phyloP scores from a whole-genome alignment of 2,888 invertebrate species.

The Eubasilissa splendida region DNA sequence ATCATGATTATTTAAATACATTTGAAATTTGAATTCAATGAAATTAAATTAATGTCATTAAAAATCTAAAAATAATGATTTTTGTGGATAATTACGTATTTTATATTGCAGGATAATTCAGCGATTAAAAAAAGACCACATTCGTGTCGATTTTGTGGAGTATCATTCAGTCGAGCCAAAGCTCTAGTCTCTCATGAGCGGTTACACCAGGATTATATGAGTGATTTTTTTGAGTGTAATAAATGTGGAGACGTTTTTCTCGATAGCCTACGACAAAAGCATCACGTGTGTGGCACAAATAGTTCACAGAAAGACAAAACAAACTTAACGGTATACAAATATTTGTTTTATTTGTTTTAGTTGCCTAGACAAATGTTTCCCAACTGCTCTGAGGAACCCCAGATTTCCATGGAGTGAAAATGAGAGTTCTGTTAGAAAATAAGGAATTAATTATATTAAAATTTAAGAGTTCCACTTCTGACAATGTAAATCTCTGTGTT shows the following conservation, averaged over 20 bases:
- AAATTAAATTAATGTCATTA: too few relatives aligned
- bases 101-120: conserved; percentile 35
- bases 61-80: background rate
- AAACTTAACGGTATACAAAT: background rate
- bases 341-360: background rate
- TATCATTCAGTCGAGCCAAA: conserved; percentile 66
- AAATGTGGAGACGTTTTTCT: conserved; percentile 69
- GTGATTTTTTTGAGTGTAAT: conserved; percentile 65
- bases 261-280: conserved; percentile 64
- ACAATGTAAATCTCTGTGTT: too few relatives aligned
- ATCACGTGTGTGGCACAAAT: conserved; percentile 62
- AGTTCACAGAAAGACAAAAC: conserved; percentile 1
- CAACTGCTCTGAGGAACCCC: too few relatives aligned
- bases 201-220: conserved; percentile 60
- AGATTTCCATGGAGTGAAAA: too few relatives aligned
- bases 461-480: too few relatives aligned
- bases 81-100: background rate
- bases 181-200: conserved; percentile 65
- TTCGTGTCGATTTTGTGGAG: conserved; percentile 65
- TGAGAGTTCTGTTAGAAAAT: too few relatives aligned
- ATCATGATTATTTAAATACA: too few relatives aligned
- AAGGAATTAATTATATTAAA: too few relatives aligned
- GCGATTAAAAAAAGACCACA: conserved; percentile 60
- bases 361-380: too few relatives aligned
- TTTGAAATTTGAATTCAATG: background rate